These are phyloP conservation scores for Atopsyche davidsoni DNA, from an alignment of 1,140 invertebrate species.

Conservation along the genomic window DNA sequence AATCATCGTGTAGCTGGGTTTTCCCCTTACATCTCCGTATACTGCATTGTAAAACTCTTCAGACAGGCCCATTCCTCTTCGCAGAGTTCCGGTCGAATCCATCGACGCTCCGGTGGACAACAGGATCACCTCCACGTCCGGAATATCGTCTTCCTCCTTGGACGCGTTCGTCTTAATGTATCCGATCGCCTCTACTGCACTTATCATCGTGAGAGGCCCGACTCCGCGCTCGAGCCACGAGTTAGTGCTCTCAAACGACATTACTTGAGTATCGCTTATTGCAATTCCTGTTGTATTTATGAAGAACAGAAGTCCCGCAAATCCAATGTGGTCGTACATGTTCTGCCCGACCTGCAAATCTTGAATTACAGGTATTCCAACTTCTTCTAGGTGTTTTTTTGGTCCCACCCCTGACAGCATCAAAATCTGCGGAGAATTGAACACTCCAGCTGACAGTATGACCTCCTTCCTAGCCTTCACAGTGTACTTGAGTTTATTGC, in stretches of 20 bases:
- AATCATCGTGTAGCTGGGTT: conserved; percentile 38
- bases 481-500: conserved; percentile 37
- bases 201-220: conserved; percentile 47
- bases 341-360: conserved; percentile 62
- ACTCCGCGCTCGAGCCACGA: conserved; percentile 41
- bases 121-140: conserved; percentile 60
- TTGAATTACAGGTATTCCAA: conserved; percentile 56
- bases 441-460: conserved; percentile 59
- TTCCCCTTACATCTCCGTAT: conserved; percentile 45
- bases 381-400: conserved; percentile 49
- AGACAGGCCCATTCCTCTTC: conserved; percentile 51
- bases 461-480: conserved; percentile 55
- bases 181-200: conserved; percentile 50
- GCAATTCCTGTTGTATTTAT: conserved; percentile 44
- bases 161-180: conserved; percentile 55
- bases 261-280: conserved; percentile 36
- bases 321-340: conserved; percentile 64
- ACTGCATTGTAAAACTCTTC: conserved; percentile 53
- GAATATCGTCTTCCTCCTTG: conserved; percentile 47
- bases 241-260: conserved; percentile 34
- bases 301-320: conserved; percentile 56
- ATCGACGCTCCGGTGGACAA: conserved; percentile 50
- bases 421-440: conserved; percentile 67
- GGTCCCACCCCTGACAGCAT: conserved; percentile 72
- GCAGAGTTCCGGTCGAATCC: conserved; percentile 56